Conservation (phyloP, 2,888 invertebrate species). For the Tetropium fuscum region DNA sequence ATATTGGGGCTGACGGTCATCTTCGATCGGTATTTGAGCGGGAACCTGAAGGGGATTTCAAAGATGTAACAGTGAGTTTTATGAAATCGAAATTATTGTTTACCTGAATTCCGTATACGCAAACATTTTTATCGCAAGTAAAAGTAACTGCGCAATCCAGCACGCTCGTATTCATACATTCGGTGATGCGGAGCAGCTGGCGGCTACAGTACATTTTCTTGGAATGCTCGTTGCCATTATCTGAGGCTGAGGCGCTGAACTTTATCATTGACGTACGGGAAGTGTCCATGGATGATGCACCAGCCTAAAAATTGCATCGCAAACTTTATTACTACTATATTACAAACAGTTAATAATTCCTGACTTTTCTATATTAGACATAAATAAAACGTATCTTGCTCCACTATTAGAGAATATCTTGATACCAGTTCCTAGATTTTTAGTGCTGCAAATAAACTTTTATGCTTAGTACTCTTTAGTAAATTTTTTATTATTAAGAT, state of each 20-base stretch:
- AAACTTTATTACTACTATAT: too few relatives aligned
- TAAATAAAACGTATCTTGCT: too few relatives aligned
- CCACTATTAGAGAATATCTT: too few relatives aligned
- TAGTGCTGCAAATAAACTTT: too few relatives aligned
- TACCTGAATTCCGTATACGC: conserved; percentile 79
- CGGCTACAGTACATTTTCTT: conserved; percentile 78
- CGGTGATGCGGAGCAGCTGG: conserved; percentile 75
- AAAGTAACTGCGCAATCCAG: conserved; percentile 85
- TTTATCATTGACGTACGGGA: conserved; percentile 60
- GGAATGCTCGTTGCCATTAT: conserved; percentile 50
- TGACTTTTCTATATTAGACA: too few relatives aligned
- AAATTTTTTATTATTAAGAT: too few relatives aligned
- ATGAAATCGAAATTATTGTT: background rate
- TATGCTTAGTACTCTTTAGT: too few relatives aligned
- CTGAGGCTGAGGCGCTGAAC: conserved; percentile 51
- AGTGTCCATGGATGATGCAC: conserved; percentile 58
- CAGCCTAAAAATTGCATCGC: conserved; percentile 48
- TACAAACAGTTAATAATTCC: too few relatives aligned
- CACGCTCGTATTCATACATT: conserved; percentile 80
- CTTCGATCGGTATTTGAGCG: conserved; percentile 75
- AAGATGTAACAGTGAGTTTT: background rate
- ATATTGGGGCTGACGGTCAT: conserved; percentile 58
- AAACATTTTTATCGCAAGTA: conserved; percentile 84
- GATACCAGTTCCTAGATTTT: too few relatives aligned
- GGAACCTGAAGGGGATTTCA: conserved; percentile 71